These are phyloP conservation scores for Nemotelus pantherinus DNA, from an alignment of 2,888 invertebrate genomes.

Conservation along the genomic window DNA sequence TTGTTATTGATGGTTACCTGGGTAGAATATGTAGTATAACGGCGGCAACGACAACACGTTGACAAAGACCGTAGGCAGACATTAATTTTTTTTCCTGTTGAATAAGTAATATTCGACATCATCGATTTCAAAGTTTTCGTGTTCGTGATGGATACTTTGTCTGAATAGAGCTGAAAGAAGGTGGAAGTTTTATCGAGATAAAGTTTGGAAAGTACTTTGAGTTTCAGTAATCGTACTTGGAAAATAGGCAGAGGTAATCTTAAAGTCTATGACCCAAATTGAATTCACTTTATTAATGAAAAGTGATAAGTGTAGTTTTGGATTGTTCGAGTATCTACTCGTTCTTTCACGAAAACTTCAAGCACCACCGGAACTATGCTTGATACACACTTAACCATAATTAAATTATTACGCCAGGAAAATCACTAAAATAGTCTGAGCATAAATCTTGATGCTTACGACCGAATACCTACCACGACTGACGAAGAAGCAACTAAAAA, in stretches of 20 bases:
- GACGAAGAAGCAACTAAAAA: background rate
- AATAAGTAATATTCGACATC: background rate
- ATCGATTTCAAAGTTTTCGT: too few relatives aligned
- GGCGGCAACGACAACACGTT: background rate
- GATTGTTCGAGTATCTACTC: background rate
- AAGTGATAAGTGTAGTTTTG: too few relatives aligned
- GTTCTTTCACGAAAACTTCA: background rate
- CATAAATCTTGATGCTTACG: conserved; percentile 17
- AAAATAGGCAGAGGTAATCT: background rate
- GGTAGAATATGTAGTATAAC: background rate
- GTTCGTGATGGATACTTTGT: too few relatives aligned
- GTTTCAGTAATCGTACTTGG: too few relatives aligned
- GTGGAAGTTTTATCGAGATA: too few relatives aligned
- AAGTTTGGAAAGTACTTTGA: too few relatives aligned
- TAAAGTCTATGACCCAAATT: too few relatives aligned
- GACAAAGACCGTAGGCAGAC: background rate
- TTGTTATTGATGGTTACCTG: conserved; percentile 22
- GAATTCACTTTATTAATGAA: too few relatives aligned
- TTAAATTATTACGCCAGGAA: conserved; percentile 31
- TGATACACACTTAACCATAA: conserved; percentile 13
- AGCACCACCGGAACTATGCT: background rate
- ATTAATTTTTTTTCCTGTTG: conserved; percentile 1
- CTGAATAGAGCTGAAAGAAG: too few relatives aligned
- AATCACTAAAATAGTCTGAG: conserved; percentile 14
- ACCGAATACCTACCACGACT: too few relatives aligned